Conservation (phyloP, 2,113 vertebrate genomes). For the Carassius auratus region DNA sequence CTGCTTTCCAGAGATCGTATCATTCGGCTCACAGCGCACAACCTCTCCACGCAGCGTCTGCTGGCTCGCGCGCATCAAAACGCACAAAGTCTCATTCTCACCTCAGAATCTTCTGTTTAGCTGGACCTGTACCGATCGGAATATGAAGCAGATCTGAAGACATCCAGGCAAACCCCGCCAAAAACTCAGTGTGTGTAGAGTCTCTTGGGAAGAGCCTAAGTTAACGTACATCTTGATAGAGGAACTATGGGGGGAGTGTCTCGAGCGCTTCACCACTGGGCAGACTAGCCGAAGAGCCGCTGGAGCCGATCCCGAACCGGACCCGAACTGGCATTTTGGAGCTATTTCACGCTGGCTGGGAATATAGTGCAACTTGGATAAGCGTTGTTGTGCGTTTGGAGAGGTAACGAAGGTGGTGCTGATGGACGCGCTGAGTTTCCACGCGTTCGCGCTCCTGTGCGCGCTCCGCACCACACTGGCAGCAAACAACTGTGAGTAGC, state of each 20-base stretch:
- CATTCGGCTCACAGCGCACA: conserved; percentile 18
- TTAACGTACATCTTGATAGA: conserved; percentile 50
- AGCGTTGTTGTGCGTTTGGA: conserved; percentile 20
- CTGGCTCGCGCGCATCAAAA: background rate
- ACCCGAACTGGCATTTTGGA: conserved; percentile 31
- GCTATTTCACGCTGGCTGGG: conserved; percentile 48
- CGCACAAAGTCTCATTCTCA: background rate
- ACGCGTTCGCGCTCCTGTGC: conserved; percentile 45
- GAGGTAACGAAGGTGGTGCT: conserved; percentile 36
- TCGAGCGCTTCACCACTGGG: conserved; percentile 35
- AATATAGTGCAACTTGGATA: conserved; percentile 54
- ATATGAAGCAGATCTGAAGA: conserved; percentile 1
- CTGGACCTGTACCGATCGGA: conserved; percentile 4
- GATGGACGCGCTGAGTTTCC: conserved; percentile 44
- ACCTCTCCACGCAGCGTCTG: background rate
- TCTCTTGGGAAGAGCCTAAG: conserved; percentile 12
- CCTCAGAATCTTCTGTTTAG: background rate
- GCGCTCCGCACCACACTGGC: conserved; percentile 45
- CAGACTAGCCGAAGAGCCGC: conserved; percentile 39
- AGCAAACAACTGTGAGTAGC: conserved; percentile 58
- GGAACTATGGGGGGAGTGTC: conserved; percentile 49
- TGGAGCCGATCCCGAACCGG: conserved; percentile 5
- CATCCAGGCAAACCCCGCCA: background rate
- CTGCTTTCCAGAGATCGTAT: conserved; percentile 36
- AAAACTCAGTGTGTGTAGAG: background rate